phyloP scores from a whole-genome alignment of 2,888 invertebrate genomes.

The Tromatobia lineatoria region DNA sequence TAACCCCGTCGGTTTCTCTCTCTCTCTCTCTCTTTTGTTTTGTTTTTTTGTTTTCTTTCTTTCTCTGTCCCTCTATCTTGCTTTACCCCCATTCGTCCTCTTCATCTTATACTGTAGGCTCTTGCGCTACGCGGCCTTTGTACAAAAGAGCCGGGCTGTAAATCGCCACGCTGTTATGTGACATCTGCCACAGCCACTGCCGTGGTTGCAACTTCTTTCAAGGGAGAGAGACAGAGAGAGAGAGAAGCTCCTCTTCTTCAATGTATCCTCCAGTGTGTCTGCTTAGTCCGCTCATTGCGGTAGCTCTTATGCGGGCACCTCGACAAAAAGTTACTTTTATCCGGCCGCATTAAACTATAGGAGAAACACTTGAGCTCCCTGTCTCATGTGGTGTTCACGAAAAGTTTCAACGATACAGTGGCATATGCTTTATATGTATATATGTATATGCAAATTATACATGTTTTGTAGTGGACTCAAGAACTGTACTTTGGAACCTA shows the following conservation, averaged over 20 bases:
- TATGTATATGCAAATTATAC: too few relatives aligned
- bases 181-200: slow-evolving; percentile 66
- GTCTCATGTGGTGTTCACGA: not conserved
- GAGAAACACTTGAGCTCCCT: slow-evolving; percentile 35
- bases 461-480: not conserved
- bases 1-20: slow-evolving; percentile 38
- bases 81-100: slow-evolving; percentile 40
- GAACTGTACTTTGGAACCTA: too few relatives aligned
- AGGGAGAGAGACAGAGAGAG: too few relatives aligned
- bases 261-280: slow-evolving; percentile 11
- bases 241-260: not conserved
- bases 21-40: slow-evolving; percentile 24
- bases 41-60: slow-evolving; percentile 30
- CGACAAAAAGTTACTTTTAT: slow-evolving; percentile 45
- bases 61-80: slow-evolving; percentile 15
- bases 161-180: slow-evolving; percentile 66
- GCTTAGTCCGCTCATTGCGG: slow-evolving; percentile 37
- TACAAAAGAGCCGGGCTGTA: slow-evolving; percentile 66
- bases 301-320: slow-evolving; percentile 40
- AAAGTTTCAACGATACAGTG: slow-evolving; percentile 19
- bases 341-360: slow-evolving; percentile 52
- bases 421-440: not conserved
- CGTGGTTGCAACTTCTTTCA: slow-evolving; percentile 17
- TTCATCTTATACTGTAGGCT: slow-evolving; percentile 58
- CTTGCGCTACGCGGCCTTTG: slow-evolving; percentile 54